These are phyloP conservation scores for Cebus imitator DNA, from an alignment of 2,113 vertebrate species.

Conservation along the genomic window DNA sequence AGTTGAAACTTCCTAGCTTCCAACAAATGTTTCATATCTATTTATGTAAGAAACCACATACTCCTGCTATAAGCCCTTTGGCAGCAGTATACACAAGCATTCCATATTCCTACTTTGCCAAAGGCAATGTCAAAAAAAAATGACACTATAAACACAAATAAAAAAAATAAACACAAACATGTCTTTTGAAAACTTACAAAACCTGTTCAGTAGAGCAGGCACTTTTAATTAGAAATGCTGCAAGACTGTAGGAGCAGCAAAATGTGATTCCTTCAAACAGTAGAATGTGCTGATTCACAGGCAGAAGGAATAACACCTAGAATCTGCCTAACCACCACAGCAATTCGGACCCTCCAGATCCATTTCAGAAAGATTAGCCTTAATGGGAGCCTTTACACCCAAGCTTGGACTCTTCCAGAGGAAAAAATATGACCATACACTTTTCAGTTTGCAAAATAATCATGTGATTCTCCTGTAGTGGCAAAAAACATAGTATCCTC, in stretches of 20 bases:
- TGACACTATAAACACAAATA: constrained; percentile 57
- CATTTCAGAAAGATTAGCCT: constrained; percentile 50
- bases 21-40: neutral
- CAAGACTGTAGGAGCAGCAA: constrained; percentile 42
- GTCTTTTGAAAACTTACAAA: constrained; percentile 55
- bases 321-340: neutral
- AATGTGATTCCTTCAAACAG: constrained; percentile 57
- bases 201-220: constrained; percentile 33
- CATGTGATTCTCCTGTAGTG: neutral
- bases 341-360: neutral
- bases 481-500: neutral
- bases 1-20: neutral
- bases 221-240: constrained; percentile 67
- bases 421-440: neutral
- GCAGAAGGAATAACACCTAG: neutral
- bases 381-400: neutral
- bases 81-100: constrained; percentile 17
- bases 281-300: constrained; percentile 45
- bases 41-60: constrained; percentile 12
- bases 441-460: neutral
- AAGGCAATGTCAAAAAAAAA: constrained; percentile 45
- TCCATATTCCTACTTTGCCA: constrained; percentile 46
- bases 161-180: constrained; percentile 49
- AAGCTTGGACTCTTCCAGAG: neutral
- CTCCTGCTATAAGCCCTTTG: neutral